Evolutionary conservation across 92 coral and sea anemone genomes (phyloP).

Genomic region (Micromussa lordhowensis): DNA sequence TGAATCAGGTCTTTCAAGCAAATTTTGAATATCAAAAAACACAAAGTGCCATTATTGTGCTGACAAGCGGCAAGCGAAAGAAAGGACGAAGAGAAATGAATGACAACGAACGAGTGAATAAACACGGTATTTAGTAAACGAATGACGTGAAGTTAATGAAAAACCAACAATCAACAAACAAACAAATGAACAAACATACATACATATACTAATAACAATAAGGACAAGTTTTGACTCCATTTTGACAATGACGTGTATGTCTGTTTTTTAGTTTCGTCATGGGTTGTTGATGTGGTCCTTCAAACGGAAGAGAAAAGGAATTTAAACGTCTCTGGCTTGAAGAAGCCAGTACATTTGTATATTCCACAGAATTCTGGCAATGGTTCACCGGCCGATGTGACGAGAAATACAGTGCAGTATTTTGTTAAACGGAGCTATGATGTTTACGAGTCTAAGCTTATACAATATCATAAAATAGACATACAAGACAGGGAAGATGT

Average conservation of each 20-base stretch:
- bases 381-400: not conserved
- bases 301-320: constrained; percentile 6
- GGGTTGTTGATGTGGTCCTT: constrained; percentile 45
- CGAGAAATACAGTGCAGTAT: not conserved
- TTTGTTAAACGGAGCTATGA: constrained; percentile 38
- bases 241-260: not conserved
- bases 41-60: not conserved
- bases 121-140: not conserved
- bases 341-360: constrained; percentile 10
- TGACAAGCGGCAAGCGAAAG: not conserved
- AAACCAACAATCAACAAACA: not conserved
- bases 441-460: constrained; percentile 13
- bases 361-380: constrained; percentile 12
- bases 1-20: no score
- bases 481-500: constrained; percentile 5
- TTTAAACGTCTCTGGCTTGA: not conserved
- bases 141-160: no score
- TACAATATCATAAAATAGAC: constrained; percentile 30
- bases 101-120: not conserved
- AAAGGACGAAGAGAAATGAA: not conserved
- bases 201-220: not conserved
- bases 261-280: constrained; percentile 19
- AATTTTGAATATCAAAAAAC: not conserved
- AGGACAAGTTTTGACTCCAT: not conserved
- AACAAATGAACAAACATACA: not conserved